Conservation (phyloP, 2,113 vertebrate species). For the Eclectus roratus region DNA sequence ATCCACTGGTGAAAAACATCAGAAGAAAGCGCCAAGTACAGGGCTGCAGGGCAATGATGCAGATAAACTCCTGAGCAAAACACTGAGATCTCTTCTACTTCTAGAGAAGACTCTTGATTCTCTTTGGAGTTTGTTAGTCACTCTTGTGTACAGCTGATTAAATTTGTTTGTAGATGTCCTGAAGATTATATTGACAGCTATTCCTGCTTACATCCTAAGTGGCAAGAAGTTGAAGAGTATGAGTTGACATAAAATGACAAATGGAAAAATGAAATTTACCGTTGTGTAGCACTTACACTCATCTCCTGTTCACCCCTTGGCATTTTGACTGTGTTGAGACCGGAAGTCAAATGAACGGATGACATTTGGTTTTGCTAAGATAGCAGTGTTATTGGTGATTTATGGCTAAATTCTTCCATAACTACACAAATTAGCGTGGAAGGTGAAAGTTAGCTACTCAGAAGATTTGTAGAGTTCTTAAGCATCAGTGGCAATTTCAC, state of each 20-base stretch:
- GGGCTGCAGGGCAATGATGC: constrained; percentile 8
- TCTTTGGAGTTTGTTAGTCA: constrained; percentile 67
- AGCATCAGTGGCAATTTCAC: constrained; percentile 44
- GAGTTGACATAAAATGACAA: constrained; percentile 68
- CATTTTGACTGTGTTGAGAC: constrained; percentile 19
- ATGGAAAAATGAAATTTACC: constrained; percentile 56
- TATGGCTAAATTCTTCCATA: constrained; percentile 45
- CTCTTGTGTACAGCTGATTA: constrained; percentile 68
- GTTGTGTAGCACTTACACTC: not conserved
- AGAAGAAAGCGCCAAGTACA: not conserved
- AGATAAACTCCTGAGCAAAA: constrained; percentile 17
- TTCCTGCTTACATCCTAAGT: constrained; percentile 61
- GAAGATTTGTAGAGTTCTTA: constrained; percentile 51
- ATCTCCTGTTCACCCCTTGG: not conserved
- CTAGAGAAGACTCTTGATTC: constrained; percentile 54
- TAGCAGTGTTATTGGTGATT: constrained; percentile 53
- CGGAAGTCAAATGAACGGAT: constrained; percentile 10
- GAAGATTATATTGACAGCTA: constrained; percentile 76
- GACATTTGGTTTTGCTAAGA: constrained; percentile 51
- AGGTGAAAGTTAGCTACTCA: constrained; percentile 34
- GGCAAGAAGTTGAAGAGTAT: constrained; percentile 59
- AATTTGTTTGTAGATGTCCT: constrained; percentile 57
- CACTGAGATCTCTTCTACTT: not conserved
- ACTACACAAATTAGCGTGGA: constrained; percentile 48
- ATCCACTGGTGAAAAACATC: not conserved